Evolutionary conservation across 2,113 vertebrate species (phyloP).

Genomic region (Sprattus sprattus): DNA sequence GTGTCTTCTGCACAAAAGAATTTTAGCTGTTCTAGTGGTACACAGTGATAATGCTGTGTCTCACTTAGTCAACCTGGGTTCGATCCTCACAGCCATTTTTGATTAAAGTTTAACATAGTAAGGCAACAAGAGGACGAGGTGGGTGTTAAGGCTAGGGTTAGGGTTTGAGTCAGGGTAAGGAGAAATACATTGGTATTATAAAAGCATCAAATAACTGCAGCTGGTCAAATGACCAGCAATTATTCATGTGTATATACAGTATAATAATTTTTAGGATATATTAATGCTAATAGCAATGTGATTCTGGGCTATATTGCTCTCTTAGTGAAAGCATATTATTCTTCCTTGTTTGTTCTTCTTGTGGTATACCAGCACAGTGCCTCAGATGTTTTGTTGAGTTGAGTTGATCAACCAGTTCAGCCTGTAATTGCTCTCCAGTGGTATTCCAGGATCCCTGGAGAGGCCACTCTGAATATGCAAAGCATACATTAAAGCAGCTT

Average conservation of each 20-base stretch:
- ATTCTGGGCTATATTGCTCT: not conserved
- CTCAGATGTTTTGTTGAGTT: not conserved
- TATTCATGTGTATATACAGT: not conserved
- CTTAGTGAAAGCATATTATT: not conserved
- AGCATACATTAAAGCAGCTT: not conserved
- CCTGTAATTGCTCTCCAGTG: not conserved
- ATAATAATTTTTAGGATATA: not conserved
- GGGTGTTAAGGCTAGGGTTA: too few relatives aligned
- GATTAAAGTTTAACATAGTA: too few relatives aligned
- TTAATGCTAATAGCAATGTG: not conserved
- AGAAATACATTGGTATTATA: not conserved
- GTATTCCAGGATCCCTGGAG: not conserved
- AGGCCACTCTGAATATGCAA: not conserved
- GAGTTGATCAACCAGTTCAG: not conserved
- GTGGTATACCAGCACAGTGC: not conserved
- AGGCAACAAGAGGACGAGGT: too few relatives aligned
- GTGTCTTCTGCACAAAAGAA: not conserved
- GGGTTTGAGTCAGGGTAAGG: not conserved
- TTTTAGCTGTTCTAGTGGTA: not conserved
- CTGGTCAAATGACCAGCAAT: not conserved
- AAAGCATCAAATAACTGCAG: too few relatives aligned
- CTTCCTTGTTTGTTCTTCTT: not conserved
- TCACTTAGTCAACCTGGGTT: too few relatives aligned
- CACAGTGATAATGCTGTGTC: not conserved
- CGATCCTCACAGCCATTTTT: too few relatives aligned